Base-by-base conservation (phyloP, 2,888 invertebrate species). In the Sphaeridia pumilis region DNA sequence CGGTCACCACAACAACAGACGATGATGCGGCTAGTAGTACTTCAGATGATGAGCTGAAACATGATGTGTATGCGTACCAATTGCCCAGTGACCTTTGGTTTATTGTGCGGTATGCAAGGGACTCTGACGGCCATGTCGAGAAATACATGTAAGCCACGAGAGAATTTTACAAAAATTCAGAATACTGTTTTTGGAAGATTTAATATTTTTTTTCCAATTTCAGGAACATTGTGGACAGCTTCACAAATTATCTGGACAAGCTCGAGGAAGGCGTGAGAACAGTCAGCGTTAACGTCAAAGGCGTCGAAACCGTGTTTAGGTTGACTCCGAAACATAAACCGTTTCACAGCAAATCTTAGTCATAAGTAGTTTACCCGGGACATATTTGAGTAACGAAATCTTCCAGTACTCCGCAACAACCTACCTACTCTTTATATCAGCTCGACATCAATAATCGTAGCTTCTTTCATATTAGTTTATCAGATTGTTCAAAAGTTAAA, bases 211-310 rank as follows among this genome's bases (percentile, higher is more conserved):
- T 28, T n/a, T 47, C 26, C 35, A 35, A 35, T 27, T 45, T 20
- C 49, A 59, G 59, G 59, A 59, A 57, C 43, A 57, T 59, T 21
- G 58, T 58, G 20, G 54, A 49, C 28, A 61, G 63, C 51, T 63
- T 65, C 44, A 63, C 63, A 31, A 61, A 61, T 52, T 65, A 65
- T 55, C 56, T 65, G 57, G 65, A 65, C 49, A 63, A 63, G 28
- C 49, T 65, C 52, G 61, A 60, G 34, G 57, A 60, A 44, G 63
- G 58, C 31, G 63, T 63, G 26, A 60, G 58, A 28, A 60, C 61
- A 38, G 65, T 65, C 27, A 61, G 61, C 43, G 63, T 65, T 36
- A 65, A 63, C 53, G 61, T 65, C 27, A 65, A 65, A 54, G 63
- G 63, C 31, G 61, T 65, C 10, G 63, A 65, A 53, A 63, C 65